Evolutionary conservation across 2,797 vertebrate genomes (phyloP).

Genomic region (Lerista edwardsae): DNA sequence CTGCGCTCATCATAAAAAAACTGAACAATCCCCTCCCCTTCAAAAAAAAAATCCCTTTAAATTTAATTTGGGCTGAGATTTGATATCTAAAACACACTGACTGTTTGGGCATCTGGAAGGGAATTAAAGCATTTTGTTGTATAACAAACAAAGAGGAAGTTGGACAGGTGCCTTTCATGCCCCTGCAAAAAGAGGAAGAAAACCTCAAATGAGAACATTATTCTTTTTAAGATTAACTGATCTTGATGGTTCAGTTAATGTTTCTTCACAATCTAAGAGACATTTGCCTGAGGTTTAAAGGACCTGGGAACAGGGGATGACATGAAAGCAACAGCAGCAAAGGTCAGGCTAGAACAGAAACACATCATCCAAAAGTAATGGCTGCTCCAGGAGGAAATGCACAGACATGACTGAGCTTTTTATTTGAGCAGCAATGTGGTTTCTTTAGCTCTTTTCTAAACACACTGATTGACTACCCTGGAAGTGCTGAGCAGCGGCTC

Average conservation of each 20-base stretch:
- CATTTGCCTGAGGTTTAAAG: constrained; percentile 13
- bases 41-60: not conserved
- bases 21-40: too few relatives aligned
- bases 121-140: not conserved
- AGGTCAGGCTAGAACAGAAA: constrained; percentile 3
- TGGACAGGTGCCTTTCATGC: constrained; percentile 43
- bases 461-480: not conserved
- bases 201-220: not conserved
- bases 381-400: constrained; percentile 20
- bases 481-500: not conserved
- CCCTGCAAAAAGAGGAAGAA: not conserved
- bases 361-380: constrained; percentile 29
- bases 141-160: constrained; percentile 18
- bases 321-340: constrained; percentile 13
- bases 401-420: constrained; percentile 3
- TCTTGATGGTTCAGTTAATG: not conserved
- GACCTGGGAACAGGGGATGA: not conserved
- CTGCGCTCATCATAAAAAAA: not conserved
- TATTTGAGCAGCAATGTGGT: not conserved
- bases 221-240: constrained; percentile 4
- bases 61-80: not conserved
- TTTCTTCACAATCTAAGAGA: constrained; percentile 1
- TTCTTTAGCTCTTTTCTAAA: constrained; percentile 35
- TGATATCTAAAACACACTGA: fast-evolving
- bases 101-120: constrained; percentile 1